Evolutionary conservation across 2,888 invertebrate species (phyloP).

Genomic region (Rhorus exstirpatorius): DNA sequence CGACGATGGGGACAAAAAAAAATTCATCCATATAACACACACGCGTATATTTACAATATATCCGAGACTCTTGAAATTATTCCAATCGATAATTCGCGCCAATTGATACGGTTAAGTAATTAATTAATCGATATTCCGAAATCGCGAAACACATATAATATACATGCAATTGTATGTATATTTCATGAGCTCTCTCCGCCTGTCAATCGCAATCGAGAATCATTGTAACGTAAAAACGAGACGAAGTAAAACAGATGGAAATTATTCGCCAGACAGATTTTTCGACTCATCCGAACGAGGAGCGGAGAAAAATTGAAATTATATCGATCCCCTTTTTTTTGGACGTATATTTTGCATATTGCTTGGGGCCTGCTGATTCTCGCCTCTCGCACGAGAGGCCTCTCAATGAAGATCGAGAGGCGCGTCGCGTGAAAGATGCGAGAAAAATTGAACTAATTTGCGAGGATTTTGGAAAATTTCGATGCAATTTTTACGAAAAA

Average conservation of each 20-base stretch:
- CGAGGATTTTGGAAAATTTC: too few relatives aligned
- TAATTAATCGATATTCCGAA: conserved; percentile 51
- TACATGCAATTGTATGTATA: not conserved
- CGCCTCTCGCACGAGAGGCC: too few relatives aligned
- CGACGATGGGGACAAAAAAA: too few relatives aligned
- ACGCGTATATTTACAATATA: not conserved
- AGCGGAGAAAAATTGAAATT: conserved; percentile 22
- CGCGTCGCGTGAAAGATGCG: too few relatives aligned
- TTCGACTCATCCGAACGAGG: not conserved
- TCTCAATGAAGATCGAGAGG: too few relatives aligned
- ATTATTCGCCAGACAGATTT: conserved; percentile 40
- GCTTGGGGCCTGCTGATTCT: too few relatives aligned
- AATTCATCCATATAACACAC: not conserved
- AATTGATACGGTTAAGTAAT: conserved; percentile 41
- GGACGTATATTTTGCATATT: too few relatives aligned
- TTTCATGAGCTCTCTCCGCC: conserved; percentile 9
- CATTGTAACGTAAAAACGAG: conserved; percentile 27
- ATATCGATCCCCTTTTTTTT: too few relatives aligned
- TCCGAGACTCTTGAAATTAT: conserved; percentile 16
- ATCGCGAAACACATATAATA: conserved; percentile 22
- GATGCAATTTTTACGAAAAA: too few relatives aligned
- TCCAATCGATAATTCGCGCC: conserved; percentile 42
- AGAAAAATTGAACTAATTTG: too few relatives aligned
- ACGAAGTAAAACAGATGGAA: conserved; percentile 32
- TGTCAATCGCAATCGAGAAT: conserved; percentile 29